These are phyloP conservation scores for Manis javanica DNA, from an alignment of 2,797 vertebrate genomes.

Conservation along the genomic window DNA sequence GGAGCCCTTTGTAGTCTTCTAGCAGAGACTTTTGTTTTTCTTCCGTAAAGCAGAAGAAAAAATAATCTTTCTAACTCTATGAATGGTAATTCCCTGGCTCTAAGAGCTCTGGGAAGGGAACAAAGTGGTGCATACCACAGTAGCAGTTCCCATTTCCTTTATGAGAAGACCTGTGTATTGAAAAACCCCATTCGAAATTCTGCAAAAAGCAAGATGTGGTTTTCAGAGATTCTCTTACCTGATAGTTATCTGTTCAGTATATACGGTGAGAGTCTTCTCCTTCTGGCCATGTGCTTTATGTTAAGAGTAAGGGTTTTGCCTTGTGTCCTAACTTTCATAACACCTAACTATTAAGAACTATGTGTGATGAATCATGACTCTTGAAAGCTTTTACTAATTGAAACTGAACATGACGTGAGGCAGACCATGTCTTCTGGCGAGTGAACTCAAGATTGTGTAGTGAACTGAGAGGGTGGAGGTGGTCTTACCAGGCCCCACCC, in stretches of 20 bases:
- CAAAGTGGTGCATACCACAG: not conserved
- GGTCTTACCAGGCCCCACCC: not conserved
- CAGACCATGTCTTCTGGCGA: not conserved
- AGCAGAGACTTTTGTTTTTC: not conserved
- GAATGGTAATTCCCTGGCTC: not conserved
- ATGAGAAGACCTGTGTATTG: not conserved
- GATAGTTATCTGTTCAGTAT: not conserved
- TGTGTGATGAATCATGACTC: not conserved
- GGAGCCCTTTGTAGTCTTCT: conserved; percentile 39
- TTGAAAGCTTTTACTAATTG: conserved; percentile 17
- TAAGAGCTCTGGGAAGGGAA: conserved; percentile 24
- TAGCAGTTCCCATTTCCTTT: conserved; percentile 60
- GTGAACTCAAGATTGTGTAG: not conserved
- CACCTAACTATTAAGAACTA: not conserved
- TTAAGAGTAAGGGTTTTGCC: not conserved
- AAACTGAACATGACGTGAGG: not conserved
- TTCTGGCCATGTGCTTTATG: not conserved
- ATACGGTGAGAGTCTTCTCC: not conserved
- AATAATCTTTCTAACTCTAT: not conserved
- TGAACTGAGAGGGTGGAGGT: not conserved
- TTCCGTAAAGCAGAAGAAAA: conserved; percentile 66
- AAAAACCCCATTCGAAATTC: conserved; percentile 69
- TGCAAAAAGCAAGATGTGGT: not conserved
- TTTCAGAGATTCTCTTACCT: not conserved
- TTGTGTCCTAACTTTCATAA: not conserved